phyloP scores from a whole-genome alignment of 2,888 invertebrate species.

The Leptinotarsa rubiginosa region DNA sequence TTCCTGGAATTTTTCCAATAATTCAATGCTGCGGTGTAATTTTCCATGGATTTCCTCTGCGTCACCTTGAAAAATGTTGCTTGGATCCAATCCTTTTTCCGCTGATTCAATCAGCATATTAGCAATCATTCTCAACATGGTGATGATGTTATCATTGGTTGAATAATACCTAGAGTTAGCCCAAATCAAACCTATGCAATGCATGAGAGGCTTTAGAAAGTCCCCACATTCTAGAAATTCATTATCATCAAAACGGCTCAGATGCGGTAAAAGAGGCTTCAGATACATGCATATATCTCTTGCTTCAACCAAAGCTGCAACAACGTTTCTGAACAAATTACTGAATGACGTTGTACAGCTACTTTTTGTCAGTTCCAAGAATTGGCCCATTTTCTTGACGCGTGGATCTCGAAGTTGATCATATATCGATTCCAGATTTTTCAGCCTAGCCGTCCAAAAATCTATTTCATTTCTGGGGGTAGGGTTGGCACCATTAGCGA shows the following conservation, averaged over 20 bases:
- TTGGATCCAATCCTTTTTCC: slow-evolving; percentile 79
- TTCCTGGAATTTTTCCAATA: slow-evolving; percentile 57
- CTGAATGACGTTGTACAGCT: slow-evolving; percentile 84
- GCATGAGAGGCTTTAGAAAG: slow-evolving; percentile 77
- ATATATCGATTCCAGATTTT: slow-evolving; percentile 88
- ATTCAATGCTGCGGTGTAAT: slow-evolving; percentile 54
- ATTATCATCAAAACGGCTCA: slow-evolving; percentile 78
- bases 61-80: slow-evolving; percentile 87
- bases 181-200: slow-evolving; percentile 87
- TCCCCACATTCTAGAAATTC: slow-evolving; percentile 75
- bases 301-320: slow-evolving; percentile 83
- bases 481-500: slow-evolving; percentile 78
- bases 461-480: slow-evolving; percentile 78
- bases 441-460: slow-evolving; percentile 83
- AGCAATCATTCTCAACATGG: slow-evolving; percentile 81
- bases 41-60: slow-evolving; percentile 63
- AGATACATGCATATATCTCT: slow-evolving; percentile 85
- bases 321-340: slow-evolving; percentile 81
- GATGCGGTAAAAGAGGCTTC: slow-evolving; percentile 77
- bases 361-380: slow-evolving; percentile 78
- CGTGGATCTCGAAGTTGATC: slow-evolving; percentile 86
- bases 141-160: slow-evolving; percentile 71
- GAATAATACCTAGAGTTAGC: slow-evolving; percentile 74
- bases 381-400: slow-evolving; percentile 84
- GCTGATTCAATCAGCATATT: slow-evolving; percentile 85